A percentile compares a stretch with the other conserved stretches of the same genome.
Conservation (phyloP, 1,140 invertebrate species). For the Papilio dardanus region DNA sequence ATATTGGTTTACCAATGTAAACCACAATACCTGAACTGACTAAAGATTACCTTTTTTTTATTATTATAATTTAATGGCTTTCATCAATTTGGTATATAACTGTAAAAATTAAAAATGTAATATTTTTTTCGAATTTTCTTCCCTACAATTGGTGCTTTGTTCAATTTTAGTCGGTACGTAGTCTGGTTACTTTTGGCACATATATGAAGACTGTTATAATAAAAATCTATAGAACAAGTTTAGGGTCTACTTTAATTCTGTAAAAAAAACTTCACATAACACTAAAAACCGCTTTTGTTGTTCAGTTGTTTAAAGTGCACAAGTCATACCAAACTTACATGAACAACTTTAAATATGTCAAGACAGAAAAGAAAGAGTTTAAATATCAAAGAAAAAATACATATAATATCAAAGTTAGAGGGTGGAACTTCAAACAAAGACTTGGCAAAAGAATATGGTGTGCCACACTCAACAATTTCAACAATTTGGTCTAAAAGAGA, state of each 20-base stretch:
- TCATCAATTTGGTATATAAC: too few species aligned
- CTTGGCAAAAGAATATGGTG: slow-evolving; percentile 49
- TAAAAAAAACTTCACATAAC: not conserved
- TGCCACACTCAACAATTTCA: slow-evolving; percentile 58
- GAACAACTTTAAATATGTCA: slow-evolving; percentile 46
- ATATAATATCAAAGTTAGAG: slow-evolving; percentile 52
- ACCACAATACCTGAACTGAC: too few species aligned
- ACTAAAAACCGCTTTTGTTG: slow-evolving; percentile 41
- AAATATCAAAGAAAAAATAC: slow-evolving; percentile 50
- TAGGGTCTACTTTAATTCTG: slow-evolving; percentile 34
- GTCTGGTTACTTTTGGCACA: too few species aligned
- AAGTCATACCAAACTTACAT: slow-evolving; percentile 42
- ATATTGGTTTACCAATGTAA: too few species aligned
- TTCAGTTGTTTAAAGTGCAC: slow-evolving; percentile 38
- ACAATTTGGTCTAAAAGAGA: slow-evolving; percentile 52
- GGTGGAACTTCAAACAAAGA: slow-evolving; percentile 49
- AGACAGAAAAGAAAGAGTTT: slow-evolving; percentile 46
- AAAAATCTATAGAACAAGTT: not conserved
- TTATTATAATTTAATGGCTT: too few species aligned
- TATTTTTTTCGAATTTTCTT: too few species aligned
- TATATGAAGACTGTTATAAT: too few species aligned
- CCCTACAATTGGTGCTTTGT: too few species aligned
- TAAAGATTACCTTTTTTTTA: too few species aligned
- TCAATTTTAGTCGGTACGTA: too few species aligned
- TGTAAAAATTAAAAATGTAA: too few species aligned